Base-by-base conservation (phyloP, 1,140 invertebrate genomes). In the Saccostrea echinata region DNA sequence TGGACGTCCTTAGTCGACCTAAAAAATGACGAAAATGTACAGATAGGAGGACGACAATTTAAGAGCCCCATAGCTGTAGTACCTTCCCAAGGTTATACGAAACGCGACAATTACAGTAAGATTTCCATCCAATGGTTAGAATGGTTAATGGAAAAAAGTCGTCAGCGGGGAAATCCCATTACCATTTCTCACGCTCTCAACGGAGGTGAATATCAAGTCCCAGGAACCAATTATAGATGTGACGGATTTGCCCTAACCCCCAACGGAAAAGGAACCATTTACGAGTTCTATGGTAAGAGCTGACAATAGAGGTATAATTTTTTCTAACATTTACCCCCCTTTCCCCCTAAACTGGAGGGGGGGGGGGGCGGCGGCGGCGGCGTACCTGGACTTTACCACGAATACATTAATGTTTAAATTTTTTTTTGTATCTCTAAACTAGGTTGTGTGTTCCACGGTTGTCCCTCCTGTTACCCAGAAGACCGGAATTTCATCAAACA, bases 211-310 rank as follows among this genome's bases (percentile, higher is more conserved):
- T 24, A 83, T 3, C 13, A 35, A 9, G 53, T 86, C 6, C 71
- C 88, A 4, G 88, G 82, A 1, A 88, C 87, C 27, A 88, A 85
- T 76, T 88, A 88, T 18, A 35, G 84, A 85, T 76, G 84, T 1
- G 84, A 88, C 43, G 84, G 87, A 13, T 88, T 81, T n/a, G 53
- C 9, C n/a, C n/a, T 81, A 18, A 84, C 1, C 6, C 83, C 83
- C 16, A 13, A 30, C 16, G 33, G 35, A 33, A 84, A 27, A 43
- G 84, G 84, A 13, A 88, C 87, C 12, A 84, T 84, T 11, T 88
- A 88, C 55, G 87, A 88, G 68, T 88, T 88, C 21, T 83, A 82
- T 82, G 87, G 87, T 86, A 84, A n/a, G n/a, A n/a, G n/a, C n/a
- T n/a, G n/a, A n/a, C n/a, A n/a, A n/a, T n/a, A n/a, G n/a, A n/a